phyloP scores from a whole-genome alignment of 2,797 vertebrate species.

The Vespertilio murinus region DNA sequence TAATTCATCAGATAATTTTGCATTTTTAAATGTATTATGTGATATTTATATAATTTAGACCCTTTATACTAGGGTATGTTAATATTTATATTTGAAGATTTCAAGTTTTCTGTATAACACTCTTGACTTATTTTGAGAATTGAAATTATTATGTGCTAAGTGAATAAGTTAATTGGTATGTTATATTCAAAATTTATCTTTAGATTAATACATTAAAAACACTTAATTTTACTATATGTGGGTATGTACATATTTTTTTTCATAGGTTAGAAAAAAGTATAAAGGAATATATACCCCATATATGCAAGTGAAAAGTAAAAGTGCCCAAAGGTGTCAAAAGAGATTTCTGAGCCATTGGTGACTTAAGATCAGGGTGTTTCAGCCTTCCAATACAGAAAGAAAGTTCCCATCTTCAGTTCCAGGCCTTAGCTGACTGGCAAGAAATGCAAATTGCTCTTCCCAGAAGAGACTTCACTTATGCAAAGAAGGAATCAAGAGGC shows the following conservation, averaged over 20 bases:
- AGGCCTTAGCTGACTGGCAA: neutral
- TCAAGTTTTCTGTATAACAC: neutral
- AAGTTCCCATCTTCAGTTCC: neutral
- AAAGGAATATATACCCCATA: neutral
- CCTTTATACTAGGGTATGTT: neutral
- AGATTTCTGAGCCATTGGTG: neutral
- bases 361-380: neutral
- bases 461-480: neutral
- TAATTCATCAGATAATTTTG: neutral
- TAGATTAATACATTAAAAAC: neutral
- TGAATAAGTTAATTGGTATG: neutral
- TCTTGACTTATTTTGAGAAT: neutral
- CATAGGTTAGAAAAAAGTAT: conserved; percentile 40
- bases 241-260: neutral
- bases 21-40: neutral
- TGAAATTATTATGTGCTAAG: neutral
- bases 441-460: neutral
- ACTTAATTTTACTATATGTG: neutral
- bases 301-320: conserved; percentile 38
- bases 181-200: conserved; percentile 2
- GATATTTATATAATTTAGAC: neutral
- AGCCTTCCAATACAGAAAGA: neutral
- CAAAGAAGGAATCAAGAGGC: neutral
- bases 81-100: neutral
- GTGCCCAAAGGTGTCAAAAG: neutral